A percentile compares a stretch with the other conserved stretches of the same genome.
Conservation (phyloP, 2,797 vertebrate genomes). For the Odontamblyopus rebecca region DNA sequence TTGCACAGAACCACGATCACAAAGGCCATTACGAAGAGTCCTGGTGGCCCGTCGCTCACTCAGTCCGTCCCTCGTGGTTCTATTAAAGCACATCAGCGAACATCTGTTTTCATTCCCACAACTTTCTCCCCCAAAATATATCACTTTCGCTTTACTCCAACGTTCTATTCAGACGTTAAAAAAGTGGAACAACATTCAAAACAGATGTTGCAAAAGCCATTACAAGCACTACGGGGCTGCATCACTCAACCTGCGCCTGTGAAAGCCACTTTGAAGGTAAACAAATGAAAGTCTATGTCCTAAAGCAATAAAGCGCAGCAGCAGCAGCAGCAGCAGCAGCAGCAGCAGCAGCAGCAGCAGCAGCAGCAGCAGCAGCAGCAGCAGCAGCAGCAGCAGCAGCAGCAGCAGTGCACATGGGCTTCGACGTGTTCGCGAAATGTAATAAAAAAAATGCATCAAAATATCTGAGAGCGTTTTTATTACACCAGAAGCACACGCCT, state of each 20-base stretch:
- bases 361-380: background rate
- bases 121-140: background rate
- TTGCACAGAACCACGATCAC: no score
- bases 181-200: background rate
- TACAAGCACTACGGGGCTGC: background rate
- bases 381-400: no score
- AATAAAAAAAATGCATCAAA: conserved; percentile 1
- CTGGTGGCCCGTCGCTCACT: background rate
- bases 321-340: no score
- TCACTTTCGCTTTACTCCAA: background rate
- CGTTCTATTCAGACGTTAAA: background rate
- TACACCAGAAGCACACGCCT: no score
- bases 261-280: conserved; percentile 10
- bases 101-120: background rate
- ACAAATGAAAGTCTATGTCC: background rate
- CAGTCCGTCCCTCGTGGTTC: no score
- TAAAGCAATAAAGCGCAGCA: conserved; percentile 3
- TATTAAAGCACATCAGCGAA: background rate
- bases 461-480: background rate
- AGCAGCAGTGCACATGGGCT: background rate
- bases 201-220: conserved; percentile 1
- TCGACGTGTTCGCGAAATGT: background rate
- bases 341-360: background rate
- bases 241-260: background rate
- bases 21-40: no score